Conservation (phyloP, 2,797 vertebrate genomes). For the Podarcis siculus region DNA sequence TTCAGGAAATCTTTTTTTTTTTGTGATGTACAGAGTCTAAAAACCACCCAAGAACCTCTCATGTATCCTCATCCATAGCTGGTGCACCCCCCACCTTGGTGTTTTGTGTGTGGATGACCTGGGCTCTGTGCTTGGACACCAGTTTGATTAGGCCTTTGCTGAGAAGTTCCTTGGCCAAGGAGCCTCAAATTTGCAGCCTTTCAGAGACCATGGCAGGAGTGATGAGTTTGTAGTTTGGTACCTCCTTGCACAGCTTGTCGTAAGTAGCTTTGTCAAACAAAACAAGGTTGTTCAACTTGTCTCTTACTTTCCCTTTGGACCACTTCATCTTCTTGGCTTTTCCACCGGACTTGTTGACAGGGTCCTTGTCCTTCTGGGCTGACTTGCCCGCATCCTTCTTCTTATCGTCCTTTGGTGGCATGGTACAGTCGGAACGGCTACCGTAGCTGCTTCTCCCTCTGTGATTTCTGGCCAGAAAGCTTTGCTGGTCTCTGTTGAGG, state of each 20-base stretch:
- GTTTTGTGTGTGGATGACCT: conserved; percentile 95
- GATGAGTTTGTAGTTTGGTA: conserved; percentile 99
- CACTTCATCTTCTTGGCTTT: conserved; percentile 99
- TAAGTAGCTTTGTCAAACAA: conserved; percentile 98
- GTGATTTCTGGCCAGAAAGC: conserved; percentile 91
- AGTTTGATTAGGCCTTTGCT: conserved; percentile 95
- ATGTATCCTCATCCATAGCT: no score
- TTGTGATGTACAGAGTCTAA: no score
- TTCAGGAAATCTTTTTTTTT: no score
- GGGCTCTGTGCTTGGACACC: conserved; percentile 94
- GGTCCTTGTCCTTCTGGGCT: conserved; percentile 96
- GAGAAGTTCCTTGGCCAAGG: conserved; percentile 93
- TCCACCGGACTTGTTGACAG: conserved; percentile 96
- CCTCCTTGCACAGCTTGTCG: conserved; percentile 96
- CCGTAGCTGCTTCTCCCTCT: conserved; percentile 56
- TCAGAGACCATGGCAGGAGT: conserved; percentile 96
- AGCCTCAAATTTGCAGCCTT: conserved; percentile 96
- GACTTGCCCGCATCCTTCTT: conserved; percentile 96
- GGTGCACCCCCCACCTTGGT: conserved; percentile 62
- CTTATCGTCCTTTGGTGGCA: conserved; percentile 95
- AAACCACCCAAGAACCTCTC: no score
- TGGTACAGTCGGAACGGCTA: rapidly evolving
- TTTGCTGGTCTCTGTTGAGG: conserved; percentile 40
- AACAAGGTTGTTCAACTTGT: conserved; percentile 97
- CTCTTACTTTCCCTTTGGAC: conserved; percentile 99